These are phyloP conservation scores for Heliconius charithonia DNA, from an alignment of 2,888 invertebrate genomes.

Conservation along the genomic window DNA sequence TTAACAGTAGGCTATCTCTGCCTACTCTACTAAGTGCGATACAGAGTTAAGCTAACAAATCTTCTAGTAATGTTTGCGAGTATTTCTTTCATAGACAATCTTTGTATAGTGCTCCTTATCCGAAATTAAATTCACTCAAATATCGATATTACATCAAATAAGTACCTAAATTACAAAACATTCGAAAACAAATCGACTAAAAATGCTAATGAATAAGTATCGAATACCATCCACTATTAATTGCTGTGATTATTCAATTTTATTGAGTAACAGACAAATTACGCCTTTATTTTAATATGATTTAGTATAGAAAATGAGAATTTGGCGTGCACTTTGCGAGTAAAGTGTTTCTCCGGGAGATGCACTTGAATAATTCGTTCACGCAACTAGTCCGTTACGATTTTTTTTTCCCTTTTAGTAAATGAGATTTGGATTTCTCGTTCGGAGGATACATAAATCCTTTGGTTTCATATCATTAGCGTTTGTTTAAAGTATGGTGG, in stretches of 20 bases:
- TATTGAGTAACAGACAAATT: slow-evolving; percentile 41
- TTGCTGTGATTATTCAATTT: slow-evolving; percentile 43
- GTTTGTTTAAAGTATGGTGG: too few relatives aligned
- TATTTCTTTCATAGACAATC: too few relatives aligned
- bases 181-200: slow-evolving; percentile 31
- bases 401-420: slow-evolving; percentile 54
- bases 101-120: background rate
- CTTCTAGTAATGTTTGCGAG: too few relatives aligned
- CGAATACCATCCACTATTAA: slow-evolving; percentile 51
- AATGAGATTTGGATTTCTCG: slow-evolving; percentile 52
- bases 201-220: slow-evolving; percentile 34
- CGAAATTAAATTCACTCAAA: background rate
- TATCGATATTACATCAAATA: background rate
- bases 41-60: too few relatives aligned
- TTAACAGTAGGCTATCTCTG: too few relatives aligned
- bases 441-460: slow-evolving; percentile 38
- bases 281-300: slow-evolving; percentile 46
- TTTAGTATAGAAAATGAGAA: slow-evolving; percentile 36
- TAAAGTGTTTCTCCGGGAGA: slow-evolving; percentile 63
- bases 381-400: slow-evolving; percentile 61
- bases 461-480: slow-evolving; percentile 7
- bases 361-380: slow-evolving; percentile 75
- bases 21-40: too few relatives aligned
- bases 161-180: slow-evolving; percentile 12
- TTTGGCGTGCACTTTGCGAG: background rate